Conservation (phyloP, 2,113 vertebrate genomes). For the Colinus virginianus region DNA sequence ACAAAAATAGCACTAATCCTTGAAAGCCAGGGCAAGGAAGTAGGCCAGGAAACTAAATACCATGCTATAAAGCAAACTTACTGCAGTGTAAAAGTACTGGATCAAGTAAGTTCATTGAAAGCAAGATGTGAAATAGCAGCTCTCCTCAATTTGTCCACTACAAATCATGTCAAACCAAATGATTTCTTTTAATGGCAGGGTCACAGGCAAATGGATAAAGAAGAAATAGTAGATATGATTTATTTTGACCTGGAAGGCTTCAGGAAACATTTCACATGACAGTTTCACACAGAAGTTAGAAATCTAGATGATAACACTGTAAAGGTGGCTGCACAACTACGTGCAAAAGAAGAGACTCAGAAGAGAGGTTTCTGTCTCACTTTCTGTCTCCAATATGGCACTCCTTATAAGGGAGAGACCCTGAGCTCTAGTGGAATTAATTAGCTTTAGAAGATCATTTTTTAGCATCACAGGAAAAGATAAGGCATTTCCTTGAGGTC, state of each 20-base stretch:
- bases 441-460: not conserved
- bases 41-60: not conserved
- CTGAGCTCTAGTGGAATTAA: not conserved
- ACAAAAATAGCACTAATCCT: slow-evolving; percentile 11
- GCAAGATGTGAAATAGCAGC: not conserved
- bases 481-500: not conserved
- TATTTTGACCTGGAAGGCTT: slow-evolving; percentile 29
- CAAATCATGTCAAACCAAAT: slow-evolving; percentile 14
- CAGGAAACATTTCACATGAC: slow-evolving; percentile 19
- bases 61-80: not conserved
- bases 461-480: not conserved
- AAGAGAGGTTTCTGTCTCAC: not conserved
- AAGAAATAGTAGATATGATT: slow-evolving; percentile 15
- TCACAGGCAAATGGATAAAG: not conserved
- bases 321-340: not conserved
- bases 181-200: not conserved
- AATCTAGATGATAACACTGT: not conserved
- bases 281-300: not conserved
- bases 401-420: not conserved
- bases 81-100: not conserved
- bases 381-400: not conserved
- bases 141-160: not conserved
- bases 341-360: slow-evolving; percentile 13
- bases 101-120: not conserved
- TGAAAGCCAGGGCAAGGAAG: not conserved